Evolutionary conservation across 2,888 invertebrate genomes (phyloP).

Genomic region (Actias luna): DNA sequence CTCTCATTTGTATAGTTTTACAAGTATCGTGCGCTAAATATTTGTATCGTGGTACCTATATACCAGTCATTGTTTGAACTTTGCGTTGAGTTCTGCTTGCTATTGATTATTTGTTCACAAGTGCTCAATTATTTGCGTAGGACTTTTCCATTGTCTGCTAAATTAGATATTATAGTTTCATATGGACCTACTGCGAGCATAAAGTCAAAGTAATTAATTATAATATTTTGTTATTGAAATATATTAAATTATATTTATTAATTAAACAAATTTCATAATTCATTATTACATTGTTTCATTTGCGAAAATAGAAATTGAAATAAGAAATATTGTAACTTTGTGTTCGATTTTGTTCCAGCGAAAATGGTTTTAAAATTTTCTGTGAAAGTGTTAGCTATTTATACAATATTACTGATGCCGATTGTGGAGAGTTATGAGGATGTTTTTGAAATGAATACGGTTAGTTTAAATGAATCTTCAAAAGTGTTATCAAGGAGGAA

Average conservation of each 20-base stretch:
- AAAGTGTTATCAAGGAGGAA: conserved; percentile 73
- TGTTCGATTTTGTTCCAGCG: not conserved
- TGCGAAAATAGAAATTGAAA: not conserved
- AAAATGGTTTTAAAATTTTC: conserved; percentile 11
- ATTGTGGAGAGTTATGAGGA: conserved; percentile 18
- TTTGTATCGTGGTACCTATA: conserved; percentile 8
- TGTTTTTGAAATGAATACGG: conserved; percentile 10
- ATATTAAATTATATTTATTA: not conserved
- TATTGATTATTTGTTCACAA: not conserved
- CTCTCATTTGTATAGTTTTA: conserved; percentile 22
- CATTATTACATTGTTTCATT: not conserved
- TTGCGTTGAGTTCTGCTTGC: conserved; percentile 12
- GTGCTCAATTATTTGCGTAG: not conserved
- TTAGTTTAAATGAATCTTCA: conserved; percentile 17
- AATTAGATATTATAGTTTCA: not conserved
- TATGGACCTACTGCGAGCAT: not conserved
- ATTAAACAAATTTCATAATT: not conserved
- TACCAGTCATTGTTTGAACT: conserved; percentile 31
- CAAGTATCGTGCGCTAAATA: conserved; percentile 12
- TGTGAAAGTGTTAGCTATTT: not conserved
- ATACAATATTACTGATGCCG: not conserved
- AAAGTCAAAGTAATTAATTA: not conserved
- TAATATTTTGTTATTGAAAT: too few relatives aligned
- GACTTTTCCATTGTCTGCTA: not conserved
- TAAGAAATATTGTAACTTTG: not conserved